A percentile compares a stretch with the other conserved stretches of the same genome.
These are phyloP conservation scores for Ciconia nigra DNA, from an alignment of 2,797 vertebrate species.

Conservation along the genomic window DNA sequence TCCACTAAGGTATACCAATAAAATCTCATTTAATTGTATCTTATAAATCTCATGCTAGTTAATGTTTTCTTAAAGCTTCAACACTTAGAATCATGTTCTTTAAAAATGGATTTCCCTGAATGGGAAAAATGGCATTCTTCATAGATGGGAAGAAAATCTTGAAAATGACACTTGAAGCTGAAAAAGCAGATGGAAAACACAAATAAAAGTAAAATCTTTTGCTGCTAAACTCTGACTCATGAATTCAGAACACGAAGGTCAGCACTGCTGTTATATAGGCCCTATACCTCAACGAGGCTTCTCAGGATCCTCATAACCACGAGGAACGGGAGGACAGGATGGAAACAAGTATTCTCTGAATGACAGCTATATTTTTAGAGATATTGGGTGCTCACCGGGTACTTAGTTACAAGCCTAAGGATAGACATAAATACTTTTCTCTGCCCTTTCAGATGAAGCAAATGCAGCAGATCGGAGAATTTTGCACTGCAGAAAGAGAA, in stretches of 20 bases:
- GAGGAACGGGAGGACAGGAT: not conserved
- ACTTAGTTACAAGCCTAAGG: not conserved
- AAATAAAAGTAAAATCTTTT: not conserved
- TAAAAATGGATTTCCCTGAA: not conserved
- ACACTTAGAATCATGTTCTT: not conserved
- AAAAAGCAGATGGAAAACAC: not conserved
- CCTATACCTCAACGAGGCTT: accelerated
- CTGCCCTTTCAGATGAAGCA: not conserved
- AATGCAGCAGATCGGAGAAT: not conserved
- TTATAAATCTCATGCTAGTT: not conserved
- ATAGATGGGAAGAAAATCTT: not conserved
- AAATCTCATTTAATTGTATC: not conserved
- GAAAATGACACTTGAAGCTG: not conserved
- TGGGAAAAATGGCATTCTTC: not conserved
- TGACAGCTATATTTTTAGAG: not conserved
- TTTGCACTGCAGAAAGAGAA: not conserved
- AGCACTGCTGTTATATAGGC: not conserved
- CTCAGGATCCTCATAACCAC: not conserved
- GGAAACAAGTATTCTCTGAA: not conserved
- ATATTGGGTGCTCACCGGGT: not conserved
- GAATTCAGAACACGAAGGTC: not conserved
- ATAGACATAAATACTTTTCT: not conserved
- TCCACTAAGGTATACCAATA: not conserved
- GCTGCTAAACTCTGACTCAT: not conserved
- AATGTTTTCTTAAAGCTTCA: not conserved